phyloP scores from a whole-genome alignment of 2,797 vertebrate genomes.

The Kryptopterus vitreolus region DNA sequence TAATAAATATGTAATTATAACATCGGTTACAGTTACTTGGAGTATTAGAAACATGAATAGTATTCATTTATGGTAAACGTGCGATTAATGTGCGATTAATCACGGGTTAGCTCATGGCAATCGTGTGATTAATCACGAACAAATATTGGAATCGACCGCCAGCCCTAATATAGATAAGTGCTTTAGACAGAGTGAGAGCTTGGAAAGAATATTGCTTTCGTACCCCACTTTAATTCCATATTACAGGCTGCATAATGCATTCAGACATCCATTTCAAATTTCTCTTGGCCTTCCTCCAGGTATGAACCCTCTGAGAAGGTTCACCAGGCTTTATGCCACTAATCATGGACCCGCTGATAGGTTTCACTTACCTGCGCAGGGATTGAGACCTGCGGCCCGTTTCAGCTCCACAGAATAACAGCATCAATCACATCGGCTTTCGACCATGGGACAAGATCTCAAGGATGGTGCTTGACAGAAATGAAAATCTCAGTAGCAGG shows the following conservation, averaged over 20 bases:
- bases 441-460: slow-evolving; percentile 27
- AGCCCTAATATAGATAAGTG: neutral
- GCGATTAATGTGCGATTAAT: too few relatives aligned
- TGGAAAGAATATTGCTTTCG: neutral
- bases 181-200: neutral
- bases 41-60: too few relatives aligned
- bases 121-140: too few relatives aligned
- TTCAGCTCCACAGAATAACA: slow-evolving; percentile 31
- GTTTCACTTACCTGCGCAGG: slow-evolving; percentile 24
- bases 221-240: neutral
- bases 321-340: neutral
- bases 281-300: too few relatives aligned
- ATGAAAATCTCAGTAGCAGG: slow-evolving; percentile 35
- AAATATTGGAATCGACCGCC: too few relatives aligned
- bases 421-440: slow-evolving; percentile 45
- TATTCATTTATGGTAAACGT: too few relatives aligned
- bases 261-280: neutral
- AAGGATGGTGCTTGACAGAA: slow-evolving; percentile 42
- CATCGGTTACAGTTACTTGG: too few relatives aligned
- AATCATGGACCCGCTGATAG: neutral
- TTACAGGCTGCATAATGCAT: neutral
- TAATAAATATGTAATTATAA: too few relatives aligned
- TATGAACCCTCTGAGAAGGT: neutral
- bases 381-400: slow-evolving; percentile 27
- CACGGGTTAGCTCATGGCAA: too few relatives aligned